Evolutionary conservation across 2,113 vertebrate genomes (phyloP).

Genomic region (Anolis sagrei): DNA sequence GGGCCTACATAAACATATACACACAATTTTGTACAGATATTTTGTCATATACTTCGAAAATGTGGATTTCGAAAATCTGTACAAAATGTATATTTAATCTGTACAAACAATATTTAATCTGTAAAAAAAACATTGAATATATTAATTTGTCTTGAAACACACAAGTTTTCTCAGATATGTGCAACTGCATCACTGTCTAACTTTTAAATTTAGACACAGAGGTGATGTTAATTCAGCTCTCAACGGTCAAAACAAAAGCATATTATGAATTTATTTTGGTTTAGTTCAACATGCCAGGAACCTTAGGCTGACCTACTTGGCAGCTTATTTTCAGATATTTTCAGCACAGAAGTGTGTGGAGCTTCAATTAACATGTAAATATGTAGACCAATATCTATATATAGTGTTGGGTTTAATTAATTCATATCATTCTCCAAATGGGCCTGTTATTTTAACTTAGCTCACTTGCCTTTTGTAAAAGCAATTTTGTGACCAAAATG

Average conservation of each 20-base stretch:
- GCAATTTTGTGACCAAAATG: constrained; percentile 65
- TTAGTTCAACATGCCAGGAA: not conserved
- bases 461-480: constrained; percentile 64
- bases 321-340: not conserved
- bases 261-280: not conserved
- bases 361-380: not conserved
- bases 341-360: not conserved
- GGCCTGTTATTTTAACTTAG: constrained; percentile 72
- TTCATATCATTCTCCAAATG: constrained; percentile 64
- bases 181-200: not conserved
- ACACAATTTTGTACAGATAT: too few species aligned
- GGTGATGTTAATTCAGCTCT: not conserved
- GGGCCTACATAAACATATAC: too few species aligned
- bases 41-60: too few species aligned
- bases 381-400: not conserved
- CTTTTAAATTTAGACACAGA: not conserved
- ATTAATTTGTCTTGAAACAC: too few species aligned
- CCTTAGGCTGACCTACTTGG: not conserved
- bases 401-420: constrained; percentile 39
- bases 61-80: too few species aligned
- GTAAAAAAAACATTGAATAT: too few species aligned
- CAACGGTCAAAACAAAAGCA: not conserved
- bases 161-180: not conserved
- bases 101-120: too few species aligned
- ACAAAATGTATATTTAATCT: too few species aligned